Evolutionary conservation across 2,888 invertebrate species (phyloP).

Genomic region (Harpagoxenus sublaevis): DNA sequence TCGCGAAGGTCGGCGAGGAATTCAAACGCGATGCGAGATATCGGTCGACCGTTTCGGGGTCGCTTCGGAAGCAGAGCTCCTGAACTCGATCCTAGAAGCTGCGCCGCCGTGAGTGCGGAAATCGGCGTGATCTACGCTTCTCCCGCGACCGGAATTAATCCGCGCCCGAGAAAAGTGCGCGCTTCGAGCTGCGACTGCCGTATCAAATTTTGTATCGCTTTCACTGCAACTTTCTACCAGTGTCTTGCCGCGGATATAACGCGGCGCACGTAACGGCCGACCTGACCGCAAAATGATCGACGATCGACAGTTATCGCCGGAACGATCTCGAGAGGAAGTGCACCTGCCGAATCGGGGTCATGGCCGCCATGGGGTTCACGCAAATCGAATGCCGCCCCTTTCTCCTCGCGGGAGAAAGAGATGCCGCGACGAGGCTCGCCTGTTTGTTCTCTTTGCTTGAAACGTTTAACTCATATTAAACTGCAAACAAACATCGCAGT

Average conservation of each 20-base stretch:
- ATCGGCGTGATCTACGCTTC: constrained; percentile 14
- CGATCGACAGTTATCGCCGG: constrained; percentile 69
- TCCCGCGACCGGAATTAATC: constrained; percentile 30
- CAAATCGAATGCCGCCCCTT: constrained; percentile 67
- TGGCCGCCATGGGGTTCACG: constrained; percentile 56
- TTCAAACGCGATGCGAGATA: constrained; percentile 21
- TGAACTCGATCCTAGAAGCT: background rate
- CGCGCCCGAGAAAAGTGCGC: constrained; percentile 12
- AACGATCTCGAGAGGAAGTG: constrained; percentile 71
- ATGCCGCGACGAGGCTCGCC: background rate
- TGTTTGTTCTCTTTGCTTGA: constrained; percentile 20
- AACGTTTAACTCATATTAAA: background rate
- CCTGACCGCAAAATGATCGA: constrained; percentile 65
- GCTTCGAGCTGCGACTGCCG: constrained; percentile 32
- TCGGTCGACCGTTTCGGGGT: constrained; percentile 8
- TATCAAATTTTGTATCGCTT: constrained; percentile 70
- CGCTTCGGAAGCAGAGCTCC: constrained; percentile 4
- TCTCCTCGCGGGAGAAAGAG: constrained; percentile 54
- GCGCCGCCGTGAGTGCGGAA: constrained; percentile 1
- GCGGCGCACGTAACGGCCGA: constrained; percentile 51
- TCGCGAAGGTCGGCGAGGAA: background rate
- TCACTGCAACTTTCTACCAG: constrained; percentile 71
- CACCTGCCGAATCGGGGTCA: constrained; percentile 73
- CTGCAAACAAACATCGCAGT: background rate
- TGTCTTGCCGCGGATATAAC: constrained; percentile 55